Evolutionary conservation across 2,888 invertebrate genomes (phyloP), one percentile per base, ranked within the genome.

Genomic region (Aquatica leii): DNA sequence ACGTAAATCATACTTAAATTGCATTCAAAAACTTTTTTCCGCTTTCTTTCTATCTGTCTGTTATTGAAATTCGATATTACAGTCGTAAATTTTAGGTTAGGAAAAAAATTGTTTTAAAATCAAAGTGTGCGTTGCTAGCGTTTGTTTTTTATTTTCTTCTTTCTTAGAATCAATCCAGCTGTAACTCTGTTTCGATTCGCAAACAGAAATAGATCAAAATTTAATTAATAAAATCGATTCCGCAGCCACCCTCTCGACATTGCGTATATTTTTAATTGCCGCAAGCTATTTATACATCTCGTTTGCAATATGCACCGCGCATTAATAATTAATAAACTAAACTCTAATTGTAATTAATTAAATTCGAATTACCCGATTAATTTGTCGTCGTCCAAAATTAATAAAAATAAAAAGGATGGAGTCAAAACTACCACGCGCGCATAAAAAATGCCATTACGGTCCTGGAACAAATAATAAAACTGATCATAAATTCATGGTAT

Each of bases 401-500:
- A 2, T 24, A 24, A 24, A 24, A 24, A 24, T 24, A 24, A 24
- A 6, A 24, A 4, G 24, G 24, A 2, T 6, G 4, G 24, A 24
- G 24, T 24, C 24, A 2, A 24, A 24, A 2, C 4, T 6, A 4
- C 24, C 9, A 37, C 52, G 34, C 37, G 46, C 17, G 18, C 17
- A 18, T 18, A 46, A 46, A 6, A 46, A 46, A 46, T 18, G 18
- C 20, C 1, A 46, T 46, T 46, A 52, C 60, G 60, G 59, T 17
- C 62, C 59, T 59, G 59, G 54, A 54, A 58, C 61, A 60, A 64
- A 67, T 56, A 64, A 67, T 56, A 62, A 60, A 67, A 67, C 57
- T 65, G 70, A 67, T 69, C 68, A 65, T 72, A 71, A 72, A 70
- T 72, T 65, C 66, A 68, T 60, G 61, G 67, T 51, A 66, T 67